A percentile compares a stretch with the other conserved stretches of the same genome.
Conservation (phyloP, 2,113 vertebrate species). For the Aleadryas rufinucha region DNA sequence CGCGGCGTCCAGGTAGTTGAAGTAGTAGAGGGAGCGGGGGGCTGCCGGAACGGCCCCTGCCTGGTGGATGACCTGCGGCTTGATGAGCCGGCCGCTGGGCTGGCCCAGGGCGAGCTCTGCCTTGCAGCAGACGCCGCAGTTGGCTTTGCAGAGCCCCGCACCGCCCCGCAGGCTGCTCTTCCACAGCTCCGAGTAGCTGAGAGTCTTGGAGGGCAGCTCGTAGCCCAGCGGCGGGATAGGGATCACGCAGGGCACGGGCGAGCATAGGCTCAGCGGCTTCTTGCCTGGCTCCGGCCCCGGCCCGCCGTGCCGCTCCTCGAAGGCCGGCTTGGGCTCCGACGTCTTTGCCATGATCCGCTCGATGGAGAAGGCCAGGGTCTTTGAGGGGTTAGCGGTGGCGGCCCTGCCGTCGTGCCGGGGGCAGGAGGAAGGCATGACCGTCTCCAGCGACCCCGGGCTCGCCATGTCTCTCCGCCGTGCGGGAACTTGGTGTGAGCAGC, state of each 20-base stretch:
- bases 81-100: conserved; percentile 84
- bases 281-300: conserved; percentile 75
- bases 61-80: conserved; percentile 94
- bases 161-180: conserved; percentile 86
- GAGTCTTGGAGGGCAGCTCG: conserved; percentile 89
- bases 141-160: conserved; percentile 86
- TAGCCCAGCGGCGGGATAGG: conserved; percentile 89
- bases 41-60: conserved; percentile 81
- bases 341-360: conserved; percentile 98
- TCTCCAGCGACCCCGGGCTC: conserved; percentile 88
- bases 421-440: conserved; percentile 84
- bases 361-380: conserved; percentile 97
- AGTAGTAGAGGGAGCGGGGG: conserved; percentile 90
- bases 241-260: conserved; percentile 93
- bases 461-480: conserved; percentile 78
- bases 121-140: conserved; percentile 88
- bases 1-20: conserved; percentile 94
- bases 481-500: conserved; percentile 77
- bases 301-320: conserved; percentile 71
- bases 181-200: conserved; percentile 97
- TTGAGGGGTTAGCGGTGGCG: conserved; percentile 83
- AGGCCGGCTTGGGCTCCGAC: conserved; percentile 80
- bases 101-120: conserved; percentile 82
- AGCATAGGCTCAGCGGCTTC: conserved; percentile 85
- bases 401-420: conserved; percentile 77